These are phyloP conservation scores for Athalia rosae DNA, from an alignment of 2,888 invertebrate genomes.

Conservation along the genomic window DNA sequence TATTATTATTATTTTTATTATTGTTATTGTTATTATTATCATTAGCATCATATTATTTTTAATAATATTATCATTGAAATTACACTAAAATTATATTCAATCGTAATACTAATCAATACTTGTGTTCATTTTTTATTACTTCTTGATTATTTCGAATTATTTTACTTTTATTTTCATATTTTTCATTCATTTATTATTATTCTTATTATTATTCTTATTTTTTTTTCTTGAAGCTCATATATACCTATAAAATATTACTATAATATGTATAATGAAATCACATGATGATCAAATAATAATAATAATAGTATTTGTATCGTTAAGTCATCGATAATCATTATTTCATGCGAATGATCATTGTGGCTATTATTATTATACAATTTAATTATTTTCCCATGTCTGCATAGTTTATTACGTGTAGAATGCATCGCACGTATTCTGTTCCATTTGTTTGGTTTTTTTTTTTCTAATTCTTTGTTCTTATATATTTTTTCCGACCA, in stretches of 20 bases:
- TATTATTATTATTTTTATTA: slow-evolving; percentile 2
- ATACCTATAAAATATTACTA: background rate
- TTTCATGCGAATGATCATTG: background rate
- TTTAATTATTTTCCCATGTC: no score
- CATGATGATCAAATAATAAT: slow-evolving; percentile 56
- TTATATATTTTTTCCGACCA: no score
- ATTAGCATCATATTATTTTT: background rate
- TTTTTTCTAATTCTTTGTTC: background rate
- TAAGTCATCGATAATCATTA: slow-evolving; percentile 51
- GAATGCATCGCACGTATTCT: no score
- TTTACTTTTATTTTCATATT: slow-evolving; percentile 1
- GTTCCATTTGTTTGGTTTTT: background rate
- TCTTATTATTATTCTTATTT: slow-evolving; percentile 59
- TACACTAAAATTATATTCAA: slow-evolving; percentile 51
- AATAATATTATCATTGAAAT: background rate
- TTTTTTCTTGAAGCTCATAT: slow-evolving; percentile 71
- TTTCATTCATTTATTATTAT: no score
- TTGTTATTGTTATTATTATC: slow-evolving; percentile 4
- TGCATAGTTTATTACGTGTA: no score
- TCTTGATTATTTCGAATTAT: background rate
- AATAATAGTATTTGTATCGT: slow-evolving; percentile 59
- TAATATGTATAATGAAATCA: slow-evolving; percentile 69
- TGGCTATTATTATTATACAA: no score
- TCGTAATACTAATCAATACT: slow-evolving; percentile 71
- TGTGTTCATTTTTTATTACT: slow-evolving; percentile 48